Base-by-base conservation (phyloP, 2,113 vertebrate genomes). In the Apodemus sylvaticus region DNA sequence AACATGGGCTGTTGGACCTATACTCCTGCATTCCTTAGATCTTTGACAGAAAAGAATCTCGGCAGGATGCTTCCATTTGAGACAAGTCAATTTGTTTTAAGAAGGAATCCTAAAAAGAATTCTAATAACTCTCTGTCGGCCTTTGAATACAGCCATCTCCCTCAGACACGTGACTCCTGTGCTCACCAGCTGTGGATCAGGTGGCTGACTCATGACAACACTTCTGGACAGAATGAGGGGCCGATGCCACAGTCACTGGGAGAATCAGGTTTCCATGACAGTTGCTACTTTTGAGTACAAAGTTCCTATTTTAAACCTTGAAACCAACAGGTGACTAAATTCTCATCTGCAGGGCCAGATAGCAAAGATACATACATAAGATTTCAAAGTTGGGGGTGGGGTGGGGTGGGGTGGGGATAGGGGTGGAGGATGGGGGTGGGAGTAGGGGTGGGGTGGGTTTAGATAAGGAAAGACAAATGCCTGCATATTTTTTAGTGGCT, bases 301-400 rank as follows among this genome's bases (percentile, higher is more conserved):
- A 95, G 68, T 51, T 79, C 68, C 77, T 58, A 62, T 76, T 93
- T 91, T 79, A 94, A 97, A n/a, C 64, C 79, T 97, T 4, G 4
- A 78, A 87, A 42, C 45, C 74, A 74, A 79, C 93, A 89, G 31
- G 14, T 94, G 91, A 88, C 51, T 87, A 74, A 82, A 3, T 74
- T 45, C 60, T 86, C 64, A 39, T 36, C 34, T 1, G 13, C 6
- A 5, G 73, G 62, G 53, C 39, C 36, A 86, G 39, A 94, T 0
- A 42, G 78, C 68, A 93, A 91, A 86, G 88, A 90, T 42, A 73
- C 94, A 74, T 58, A 82, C n/a, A n/a, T n/a, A n/a, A 62, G 77
- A 29, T 60, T 79, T 42, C 17, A 89, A 93, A 97, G 86, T 39
- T 0, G 4, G 93, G 17, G 24, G 81, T 85, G 7, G 39, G n/a